A percentile compares a stretch with the other conserved stretches of the same genome.
Evolutionary conservation across 1,140 invertebrate species (phyloP).

Genomic region (Aplysia californica): DNA sequence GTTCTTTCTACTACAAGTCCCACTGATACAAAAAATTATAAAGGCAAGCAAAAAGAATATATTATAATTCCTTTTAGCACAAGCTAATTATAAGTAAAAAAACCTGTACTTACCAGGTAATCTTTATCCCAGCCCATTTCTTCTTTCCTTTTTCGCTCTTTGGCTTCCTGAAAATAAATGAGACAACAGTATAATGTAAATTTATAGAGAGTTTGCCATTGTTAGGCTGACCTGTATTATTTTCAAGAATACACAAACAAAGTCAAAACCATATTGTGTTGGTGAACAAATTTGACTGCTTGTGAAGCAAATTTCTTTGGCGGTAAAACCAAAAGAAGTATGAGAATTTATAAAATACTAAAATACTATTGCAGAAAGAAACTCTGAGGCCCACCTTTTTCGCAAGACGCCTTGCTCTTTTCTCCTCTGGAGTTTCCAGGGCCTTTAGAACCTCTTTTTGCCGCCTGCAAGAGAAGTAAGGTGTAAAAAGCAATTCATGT

Average conservation of each 20-base stretch:
- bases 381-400: slow-evolving; percentile 76
- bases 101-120: slow-evolving; percentile 73
- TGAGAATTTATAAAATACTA: background rate
- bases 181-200: background rate
- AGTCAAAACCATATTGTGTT: no score
- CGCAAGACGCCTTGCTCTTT: slow-evolving; percentile 83
- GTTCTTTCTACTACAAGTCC: no score
- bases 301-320: no score
- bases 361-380: background rate
- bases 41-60: no score
- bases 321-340: background rate
- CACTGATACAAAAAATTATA: no score
- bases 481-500: background rate
- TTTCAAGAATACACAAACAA: background rate
- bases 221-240: background rate
- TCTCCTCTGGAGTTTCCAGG: slow-evolving; percentile 95
- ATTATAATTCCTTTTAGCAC: no score
- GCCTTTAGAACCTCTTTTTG: slow-evolving; percentile 87
- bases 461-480: slow-evolving; percentile 37
- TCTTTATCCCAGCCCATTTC: slow-evolving; percentile 97
- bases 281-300: no score
- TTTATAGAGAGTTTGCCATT: background rate
- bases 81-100: no score
- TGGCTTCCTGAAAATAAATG: slow-evolving; percentile 74
- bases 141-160: slow-evolving; percentile 88